Evolutionary conservation across 2,113 vertebrate genomes (phyloP).

Genomic region (Chrysochloris asiatica): DNA sequence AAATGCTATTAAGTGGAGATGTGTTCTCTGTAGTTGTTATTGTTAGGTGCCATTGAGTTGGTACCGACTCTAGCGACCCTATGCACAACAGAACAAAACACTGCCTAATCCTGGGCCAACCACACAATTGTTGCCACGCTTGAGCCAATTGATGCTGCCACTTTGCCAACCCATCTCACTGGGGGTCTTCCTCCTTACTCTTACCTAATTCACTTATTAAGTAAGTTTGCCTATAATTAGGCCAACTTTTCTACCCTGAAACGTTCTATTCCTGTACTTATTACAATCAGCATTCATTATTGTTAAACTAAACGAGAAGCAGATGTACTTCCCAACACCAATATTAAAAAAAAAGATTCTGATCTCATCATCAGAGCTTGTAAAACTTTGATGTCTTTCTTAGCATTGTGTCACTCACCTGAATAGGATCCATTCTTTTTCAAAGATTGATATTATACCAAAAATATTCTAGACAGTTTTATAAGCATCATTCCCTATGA

Average conservation of each 20-base stretch:
- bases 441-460: neutral
- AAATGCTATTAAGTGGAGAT: no score
- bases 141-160: no score
- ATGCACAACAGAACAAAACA: no score
- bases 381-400: conserved; percentile 6
- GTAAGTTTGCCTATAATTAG: neutral
- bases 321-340: neutral
- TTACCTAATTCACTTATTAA: neutral
- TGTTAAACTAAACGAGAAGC: neutral
- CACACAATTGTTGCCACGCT: no score
- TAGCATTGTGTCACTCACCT: neutral
- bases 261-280: neutral
- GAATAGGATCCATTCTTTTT: conserved; percentile 15
- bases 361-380: neutral
- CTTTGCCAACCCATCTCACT: no score
- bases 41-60: no score
- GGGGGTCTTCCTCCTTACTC: no score
- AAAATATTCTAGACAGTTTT: neutral
- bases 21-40: no score
- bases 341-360: conserved; percentile 17
- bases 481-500: neutral
- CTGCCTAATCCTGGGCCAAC: no score
- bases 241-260: neutral
- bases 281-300: neutral
- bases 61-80: no score